These are phyloP conservation scores for Benthosema pterotum DNA, from an alignment of 2,797 vertebrate genomes.

Conservation along the genomic window DNA sequence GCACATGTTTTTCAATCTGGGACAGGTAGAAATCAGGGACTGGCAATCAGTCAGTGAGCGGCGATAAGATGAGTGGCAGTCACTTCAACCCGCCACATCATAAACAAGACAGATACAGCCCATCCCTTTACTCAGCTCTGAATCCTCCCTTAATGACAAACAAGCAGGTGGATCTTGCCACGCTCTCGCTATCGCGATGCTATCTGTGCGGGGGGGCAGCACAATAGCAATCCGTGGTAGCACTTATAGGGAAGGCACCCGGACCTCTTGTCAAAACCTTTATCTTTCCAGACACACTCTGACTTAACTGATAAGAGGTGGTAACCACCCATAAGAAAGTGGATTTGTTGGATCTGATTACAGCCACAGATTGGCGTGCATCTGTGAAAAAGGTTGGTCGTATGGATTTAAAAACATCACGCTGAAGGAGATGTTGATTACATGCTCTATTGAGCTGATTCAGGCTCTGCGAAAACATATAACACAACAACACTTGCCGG, in stretches of 20 bases:
- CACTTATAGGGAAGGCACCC: conserved; percentile 35
- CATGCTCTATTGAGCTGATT: neutral
- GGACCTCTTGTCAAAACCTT: conserved; percentile 43
- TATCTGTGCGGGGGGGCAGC: conserved; percentile 51
- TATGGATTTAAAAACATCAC: conserved; percentile 6
- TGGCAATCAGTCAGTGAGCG: conserved; percentile 61
- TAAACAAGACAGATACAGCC: conserved; percentile 55
- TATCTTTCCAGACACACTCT: conserved; percentile 48
- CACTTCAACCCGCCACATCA: conserved; percentile 29
- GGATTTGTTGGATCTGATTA: conserved; percentile 38
- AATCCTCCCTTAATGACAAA: conserved; percentile 48
- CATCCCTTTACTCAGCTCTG: conserved; percentile 35
- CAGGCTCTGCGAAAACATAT: too few relatives aligned
- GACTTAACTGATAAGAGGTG: conserved; percentile 56
- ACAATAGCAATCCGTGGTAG: conserved; percentile 39
- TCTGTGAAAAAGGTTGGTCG: neutral
- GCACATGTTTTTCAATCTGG: conserved; percentile 45
- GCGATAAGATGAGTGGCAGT: conserved; percentile 59
- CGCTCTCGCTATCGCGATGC: conserved; percentile 57
- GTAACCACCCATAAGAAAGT: conserved; percentile 54
- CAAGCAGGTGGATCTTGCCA: conserved; percentile 52
- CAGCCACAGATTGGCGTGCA: conserved; percentile 21
- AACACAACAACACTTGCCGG: neutral
- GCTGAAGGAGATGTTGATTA: neutral
- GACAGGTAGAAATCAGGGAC: conserved; percentile 54